Base-by-base conservation (phyloP, 2,113 vertebrate species). In the Rhinoderma darwinii region DNA sequence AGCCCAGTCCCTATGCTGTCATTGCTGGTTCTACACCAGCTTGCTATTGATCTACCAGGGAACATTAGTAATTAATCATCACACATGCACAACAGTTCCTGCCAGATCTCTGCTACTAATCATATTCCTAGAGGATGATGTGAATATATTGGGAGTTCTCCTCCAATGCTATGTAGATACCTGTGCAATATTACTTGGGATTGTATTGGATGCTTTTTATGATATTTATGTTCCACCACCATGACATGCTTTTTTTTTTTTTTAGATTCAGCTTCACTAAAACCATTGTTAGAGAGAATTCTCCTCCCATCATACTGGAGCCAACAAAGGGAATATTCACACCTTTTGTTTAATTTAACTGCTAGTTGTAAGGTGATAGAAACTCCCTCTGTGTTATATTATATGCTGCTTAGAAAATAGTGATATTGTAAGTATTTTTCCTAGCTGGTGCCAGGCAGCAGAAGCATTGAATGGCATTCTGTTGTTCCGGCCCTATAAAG, bases 61-160 rank as follows among this genome's bases (percentile, higher is more conserved):
- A 63, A 63, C 59, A 82, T 82, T 82, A 66, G 79, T 63, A 63
- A 82, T 82, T 82, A 66, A 82, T 82, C 79, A 66, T 82, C 79
- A 82, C 79, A 66, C 79, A 82, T 82, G 78, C 54, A 27, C 39
- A 43, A 63, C 79, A 82, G 56, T 43, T 44, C 79, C 59, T 82
- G 54, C 78, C 59, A 63, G 77, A 39, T 39, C 51, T 59, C 9
- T 54, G 77, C 50, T 39, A 25, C 56, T 61, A 12, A 82, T 82
- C 41, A n/a, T 27, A 18, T 14, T 61, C 78, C 27, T n/a, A 61
- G 54, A 43, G 22, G 56, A 70, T 20, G 66, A 70, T 70, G 32
- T 8, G 66, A 3, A 37, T 37, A 72, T 15, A 72, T 25, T 5
- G 35, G 41, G 63, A 68, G n/a, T 63, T 2, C 14, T 68, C 32